These are phyloP conservation scores for Pardalotus punctatus DNA, from an alignment of 2,113 vertebrate species.

Conservation along the genomic window DNA sequence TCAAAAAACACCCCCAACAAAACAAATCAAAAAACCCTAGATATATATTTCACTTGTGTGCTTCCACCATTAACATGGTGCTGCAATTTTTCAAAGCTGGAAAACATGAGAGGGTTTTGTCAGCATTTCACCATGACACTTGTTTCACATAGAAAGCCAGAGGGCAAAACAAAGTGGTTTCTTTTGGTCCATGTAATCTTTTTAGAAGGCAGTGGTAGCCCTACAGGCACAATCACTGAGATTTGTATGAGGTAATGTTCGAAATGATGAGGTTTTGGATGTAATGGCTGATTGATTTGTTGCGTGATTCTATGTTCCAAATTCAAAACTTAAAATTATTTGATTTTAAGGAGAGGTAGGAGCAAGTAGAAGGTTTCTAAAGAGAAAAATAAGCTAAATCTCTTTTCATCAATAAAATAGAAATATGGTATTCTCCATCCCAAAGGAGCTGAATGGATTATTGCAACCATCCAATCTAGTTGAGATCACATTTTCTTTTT, in stretches of 20 bases:
- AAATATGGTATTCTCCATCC: background rate
- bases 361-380: background rate
- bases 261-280: conserved; percentile 2
- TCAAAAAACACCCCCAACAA: background rate
- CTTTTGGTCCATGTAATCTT: conserved; percentile 58
- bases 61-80: background rate
- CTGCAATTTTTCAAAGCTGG: conserved; percentile 32
- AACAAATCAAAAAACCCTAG: background rate
- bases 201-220: conserved; percentile 42
- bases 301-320: background rate
- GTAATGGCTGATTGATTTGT: background rate
- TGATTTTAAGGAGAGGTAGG: background rate
- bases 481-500: conserved; percentile 11
- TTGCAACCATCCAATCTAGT: background rate
- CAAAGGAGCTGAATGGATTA: conserved; percentile 19
- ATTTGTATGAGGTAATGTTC: background rate
- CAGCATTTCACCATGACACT: conserved; percentile 49
- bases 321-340: background rate
- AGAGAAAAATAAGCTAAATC: background rate
- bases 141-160: conserved; percentile 60
- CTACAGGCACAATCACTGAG: conserved; percentile 12
- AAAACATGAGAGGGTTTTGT: conserved; percentile 50
- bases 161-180: conserved; percentile 66
- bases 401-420: background rate
- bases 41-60: background rate